Evolutionary conservation across 2,113 vertebrate genomes (phyloP), one percentile per base, ranked within the genome.

Genomic region (Alosa alosa): DNA sequence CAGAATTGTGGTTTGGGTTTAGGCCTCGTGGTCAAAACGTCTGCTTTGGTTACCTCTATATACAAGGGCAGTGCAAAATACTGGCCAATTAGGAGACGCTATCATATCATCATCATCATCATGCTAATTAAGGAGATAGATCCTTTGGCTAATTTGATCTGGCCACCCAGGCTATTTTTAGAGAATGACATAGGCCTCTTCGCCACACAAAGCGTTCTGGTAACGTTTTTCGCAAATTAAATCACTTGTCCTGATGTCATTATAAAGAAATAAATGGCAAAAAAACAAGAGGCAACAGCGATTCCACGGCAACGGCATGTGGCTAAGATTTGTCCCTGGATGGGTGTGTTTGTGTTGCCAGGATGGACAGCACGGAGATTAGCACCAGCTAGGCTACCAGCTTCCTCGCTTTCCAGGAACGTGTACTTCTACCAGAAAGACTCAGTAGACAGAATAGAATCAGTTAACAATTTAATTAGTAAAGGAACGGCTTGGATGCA

Each of bases 101-200:
- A 85, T 87, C 85, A 89, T 86, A 86, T 88, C 89, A 52, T 83
- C 88, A 86, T 83, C 86, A 89, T 88, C 91, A 92, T 88, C 89
- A 91, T 86, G 89, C 89, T 91, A 88, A 91, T 92, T 89, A 90
- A 85, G 4, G 20, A 89, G 86, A 87, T 39, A 85, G 88, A 91
- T 92, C 82, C 72, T 86, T 87, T 84, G 4, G 87, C 86, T 92
- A 92, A 94, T 94, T 93, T 81, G 84, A 94, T 94, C 89, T 82
- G 55, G 84, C 88, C 89, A 89, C 87, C 81, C 11, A 46, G 86
- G 88, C 92, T 94, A 93, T 92, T 92, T 94, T 92, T 93, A 93
- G 92, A 89, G 17, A 89, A 85, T 55, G 89, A 92, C 89, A 91
- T 85, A 81, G 85, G 72, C 86, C 31, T 83, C 86, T 82, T 86